phyloP scores from a whole-genome alignment of 2,888 invertebrate genomes.

The Lysandra coridon region DNA sequence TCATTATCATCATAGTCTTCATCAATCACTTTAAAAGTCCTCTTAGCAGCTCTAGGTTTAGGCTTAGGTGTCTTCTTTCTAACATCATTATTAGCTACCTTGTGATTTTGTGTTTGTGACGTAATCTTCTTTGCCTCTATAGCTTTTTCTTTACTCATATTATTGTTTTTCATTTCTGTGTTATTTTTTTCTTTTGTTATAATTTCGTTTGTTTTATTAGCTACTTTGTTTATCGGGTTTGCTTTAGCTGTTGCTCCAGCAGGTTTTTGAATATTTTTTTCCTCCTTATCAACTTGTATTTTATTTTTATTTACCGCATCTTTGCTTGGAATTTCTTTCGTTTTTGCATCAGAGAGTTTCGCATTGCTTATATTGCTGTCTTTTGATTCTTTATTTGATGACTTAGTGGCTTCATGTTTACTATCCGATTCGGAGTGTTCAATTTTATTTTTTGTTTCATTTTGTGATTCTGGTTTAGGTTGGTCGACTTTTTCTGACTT shows the following conservation, averaged over 20 bases:
- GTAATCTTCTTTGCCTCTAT: conserved; percentile 21
- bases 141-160: background rate
- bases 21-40: conserved; percentile 25
- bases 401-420: background rate
- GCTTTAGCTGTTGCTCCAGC: background rate
- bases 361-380: background rate
- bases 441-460: background rate
- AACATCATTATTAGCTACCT: conserved; percentile 1
- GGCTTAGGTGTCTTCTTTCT: background rate
- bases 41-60: conserved; percentile 14
- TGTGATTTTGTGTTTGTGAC: background rate
- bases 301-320: background rate
- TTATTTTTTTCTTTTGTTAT: conserved; percentile 31
- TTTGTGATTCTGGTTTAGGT: conserved; percentile 19
- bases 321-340: background rate
- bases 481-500: background rate
- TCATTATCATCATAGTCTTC: conserved; percentile 33
- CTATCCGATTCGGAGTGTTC: background rate
- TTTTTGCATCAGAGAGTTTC: background rate
- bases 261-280: background rate
- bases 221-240: background rate
- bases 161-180: conserved; percentile 18
- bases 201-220: conserved; percentile 1
- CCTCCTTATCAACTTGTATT: background rate
- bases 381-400: background rate